Conservation (phyloP, 1,140 invertebrate species). For the Drosophila sp. region DNA sequence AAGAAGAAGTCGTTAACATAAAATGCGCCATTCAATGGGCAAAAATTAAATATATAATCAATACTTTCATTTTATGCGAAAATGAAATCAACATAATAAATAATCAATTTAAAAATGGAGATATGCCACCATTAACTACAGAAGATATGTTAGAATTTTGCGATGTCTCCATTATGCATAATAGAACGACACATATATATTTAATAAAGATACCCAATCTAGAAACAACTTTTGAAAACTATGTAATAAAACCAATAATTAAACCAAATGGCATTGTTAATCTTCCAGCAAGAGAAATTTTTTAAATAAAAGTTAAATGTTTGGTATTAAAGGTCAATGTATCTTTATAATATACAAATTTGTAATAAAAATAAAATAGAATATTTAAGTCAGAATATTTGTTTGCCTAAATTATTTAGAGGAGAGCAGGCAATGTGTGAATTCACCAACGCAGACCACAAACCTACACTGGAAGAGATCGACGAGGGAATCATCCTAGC, state of each 20-base stretch:
- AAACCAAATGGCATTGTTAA: background rate
- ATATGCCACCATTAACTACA: background rate
- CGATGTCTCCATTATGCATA: background rate
- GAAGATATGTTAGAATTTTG: slow-evolving; percentile 4
- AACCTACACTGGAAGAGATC: no score
- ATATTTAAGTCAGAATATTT: background rate
- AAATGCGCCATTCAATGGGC: slow-evolving; percentile 8
- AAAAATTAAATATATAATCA: background rate
- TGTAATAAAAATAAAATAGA: background rate
- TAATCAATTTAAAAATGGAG: background rate
- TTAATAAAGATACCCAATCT: slow-evolving; percentile 1
- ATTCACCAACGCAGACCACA: no score
- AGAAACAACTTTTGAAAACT: background rate
- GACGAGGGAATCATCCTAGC: no score
- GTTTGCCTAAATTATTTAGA: slow-evolving; percentile 1
- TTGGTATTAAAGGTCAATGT: background rate
- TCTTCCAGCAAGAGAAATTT: background rate
- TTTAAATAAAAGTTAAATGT: slow-evolving; percentile 1
- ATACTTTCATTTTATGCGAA: background rate
- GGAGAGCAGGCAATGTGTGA: no score
- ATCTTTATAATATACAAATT: background rate
- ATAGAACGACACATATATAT: background rate
- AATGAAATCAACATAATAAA: background rate
- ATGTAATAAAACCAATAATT: slow-evolving; percentile 7
- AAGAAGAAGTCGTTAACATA: slow-evolving; percentile 12